phyloP scores from a whole-genome alignment of 2,797 vertebrate genomes.

The Acomys russatus region DNA sequence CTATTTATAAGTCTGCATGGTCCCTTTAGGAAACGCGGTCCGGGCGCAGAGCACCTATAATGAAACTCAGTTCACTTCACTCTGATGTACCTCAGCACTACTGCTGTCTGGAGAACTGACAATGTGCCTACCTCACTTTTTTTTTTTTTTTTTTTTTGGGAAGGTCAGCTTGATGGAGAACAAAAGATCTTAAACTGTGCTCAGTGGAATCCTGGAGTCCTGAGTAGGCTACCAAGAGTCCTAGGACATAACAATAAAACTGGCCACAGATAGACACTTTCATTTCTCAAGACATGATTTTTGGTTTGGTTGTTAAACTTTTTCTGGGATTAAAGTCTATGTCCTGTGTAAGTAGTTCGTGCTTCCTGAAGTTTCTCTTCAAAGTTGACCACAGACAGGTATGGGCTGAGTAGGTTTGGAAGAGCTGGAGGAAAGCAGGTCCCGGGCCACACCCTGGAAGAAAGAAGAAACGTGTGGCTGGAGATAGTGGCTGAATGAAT shows the following conservation, averaged over 20 bases:
- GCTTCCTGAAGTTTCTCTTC: constrained; percentile 6
- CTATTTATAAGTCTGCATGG: constrained; percentile 86
- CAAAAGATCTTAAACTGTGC: constrained; percentile 76
- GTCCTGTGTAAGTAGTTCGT: neutral
- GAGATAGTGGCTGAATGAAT: neutral
- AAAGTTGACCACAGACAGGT: neutral
- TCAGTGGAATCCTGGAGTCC: constrained; percentile 72
- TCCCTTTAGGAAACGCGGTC: constrained; percentile 79
- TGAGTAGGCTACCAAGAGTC: constrained; percentile 54
- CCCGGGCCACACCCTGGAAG: neutral
- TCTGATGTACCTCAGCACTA: constrained; percentile 76
- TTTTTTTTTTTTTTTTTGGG: constrained; percentile 73
- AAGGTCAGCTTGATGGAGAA: constrained; percentile 78
- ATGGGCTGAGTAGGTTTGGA: neutral
- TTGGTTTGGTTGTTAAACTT: constrained; percentile 62
- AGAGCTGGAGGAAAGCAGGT: neutral
- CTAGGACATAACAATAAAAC: constrained; percentile 72
- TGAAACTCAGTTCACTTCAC: constrained; percentile 78
- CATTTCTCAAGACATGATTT: constrained; percentile 63
- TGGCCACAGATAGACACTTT: constrained; percentile 30
- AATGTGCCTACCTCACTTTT: constrained; percentile 49
- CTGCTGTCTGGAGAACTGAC: constrained; percentile 56
- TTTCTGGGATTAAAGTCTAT: constrained; percentile 65
- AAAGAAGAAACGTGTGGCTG: neutral
- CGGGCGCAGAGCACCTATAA: constrained; percentile 74